These are phyloP conservation scores for Columba guinea DNA, from an alignment of 2,797 vertebrate species.

Conservation along the genomic window DNA sequence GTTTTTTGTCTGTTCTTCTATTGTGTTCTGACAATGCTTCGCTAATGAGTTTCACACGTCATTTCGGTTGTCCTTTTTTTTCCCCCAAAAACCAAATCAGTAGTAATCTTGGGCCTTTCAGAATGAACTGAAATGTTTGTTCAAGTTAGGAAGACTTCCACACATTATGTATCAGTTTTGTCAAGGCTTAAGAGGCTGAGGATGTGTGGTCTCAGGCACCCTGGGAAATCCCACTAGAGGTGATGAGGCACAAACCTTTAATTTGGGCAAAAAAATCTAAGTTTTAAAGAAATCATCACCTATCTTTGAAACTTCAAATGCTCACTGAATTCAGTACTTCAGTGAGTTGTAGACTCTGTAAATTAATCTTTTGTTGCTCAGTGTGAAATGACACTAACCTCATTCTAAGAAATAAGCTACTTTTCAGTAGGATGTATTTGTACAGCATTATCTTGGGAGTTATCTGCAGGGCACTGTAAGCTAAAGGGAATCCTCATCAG, in stretches of 20 bases:
- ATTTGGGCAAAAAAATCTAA: not conserved
- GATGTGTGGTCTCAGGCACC: not conserved
- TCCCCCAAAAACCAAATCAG: not conserved
- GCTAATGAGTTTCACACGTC: slow-evolving; percentile 46
- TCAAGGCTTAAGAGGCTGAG: not conserved
- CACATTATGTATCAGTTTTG: not conserved
- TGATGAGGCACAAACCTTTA: not conserved
- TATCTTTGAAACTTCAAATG: not conserved
- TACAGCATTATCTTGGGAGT: not conserved
- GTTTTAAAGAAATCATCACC: not conserved
- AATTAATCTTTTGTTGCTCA: not conserved
- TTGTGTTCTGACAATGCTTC: slow-evolving; percentile 65
- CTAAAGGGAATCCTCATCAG: not conserved
- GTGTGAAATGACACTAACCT: not conserved
- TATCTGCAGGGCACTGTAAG: not conserved
- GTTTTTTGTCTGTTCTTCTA: slow-evolving; percentile 57
- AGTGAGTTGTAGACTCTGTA: not conserved
- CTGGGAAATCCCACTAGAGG: not conserved
- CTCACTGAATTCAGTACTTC: not conserved
- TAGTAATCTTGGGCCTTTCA: slow-evolving; percentile 1
- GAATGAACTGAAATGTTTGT: not conserved
- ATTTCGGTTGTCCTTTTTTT: not conserved
- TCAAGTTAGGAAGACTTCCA: not conserved
- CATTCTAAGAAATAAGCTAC: not conserved
- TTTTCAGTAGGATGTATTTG: not conserved